Conservation (phyloP, 35 echinoderm and acorn worm genomes). For the Stichopus chloronotus region DNA sequence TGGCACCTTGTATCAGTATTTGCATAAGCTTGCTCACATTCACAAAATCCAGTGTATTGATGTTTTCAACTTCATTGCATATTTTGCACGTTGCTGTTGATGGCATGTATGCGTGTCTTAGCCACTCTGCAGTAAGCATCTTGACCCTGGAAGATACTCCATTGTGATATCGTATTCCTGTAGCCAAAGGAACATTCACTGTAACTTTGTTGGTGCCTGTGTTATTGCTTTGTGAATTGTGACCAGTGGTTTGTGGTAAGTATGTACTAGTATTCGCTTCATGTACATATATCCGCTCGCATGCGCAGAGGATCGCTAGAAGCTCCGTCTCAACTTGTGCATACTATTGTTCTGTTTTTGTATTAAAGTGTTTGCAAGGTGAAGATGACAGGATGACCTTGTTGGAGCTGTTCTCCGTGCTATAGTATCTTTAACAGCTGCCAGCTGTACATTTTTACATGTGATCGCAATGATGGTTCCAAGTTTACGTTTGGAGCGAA, state of each 20-base stretch:
- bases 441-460: constrained; percentile 44
- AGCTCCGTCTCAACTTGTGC: constrained; percentile 83
- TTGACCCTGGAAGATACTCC: constrained; percentile 54
- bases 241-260: constrained; percentile 49
- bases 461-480: constrained; percentile 27
- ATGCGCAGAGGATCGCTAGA: constrained; percentile 70
- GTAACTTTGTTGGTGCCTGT: constrained; percentile 21
- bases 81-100: constrained; percentile 23
- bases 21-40: constrained; percentile 54
- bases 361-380: constrained; percentile 64
- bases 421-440: constrained; percentile 24
- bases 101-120: constrained; percentile 64
- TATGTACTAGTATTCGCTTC: constrained; percentile 28
- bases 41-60: constrained; percentile 45
- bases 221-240: constrained; percentile 47
- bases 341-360: constrained; percentile 67
- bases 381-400: constrained; percentile 66
- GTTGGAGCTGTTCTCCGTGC: constrained; percentile 36
- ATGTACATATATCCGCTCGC: constrained; percentile 58
- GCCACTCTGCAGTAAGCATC: constrained; percentile 60
- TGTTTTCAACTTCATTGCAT: constrained; percentile 58
- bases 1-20: constrained; percentile 21
- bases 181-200: constrained; percentile 28
- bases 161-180: constrained; percentile 58
- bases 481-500: not conserved